phyloP scores from a whole-genome alignment of 2,113 vertebrate genomes.

The Psephotus haematonotus region DNA sequence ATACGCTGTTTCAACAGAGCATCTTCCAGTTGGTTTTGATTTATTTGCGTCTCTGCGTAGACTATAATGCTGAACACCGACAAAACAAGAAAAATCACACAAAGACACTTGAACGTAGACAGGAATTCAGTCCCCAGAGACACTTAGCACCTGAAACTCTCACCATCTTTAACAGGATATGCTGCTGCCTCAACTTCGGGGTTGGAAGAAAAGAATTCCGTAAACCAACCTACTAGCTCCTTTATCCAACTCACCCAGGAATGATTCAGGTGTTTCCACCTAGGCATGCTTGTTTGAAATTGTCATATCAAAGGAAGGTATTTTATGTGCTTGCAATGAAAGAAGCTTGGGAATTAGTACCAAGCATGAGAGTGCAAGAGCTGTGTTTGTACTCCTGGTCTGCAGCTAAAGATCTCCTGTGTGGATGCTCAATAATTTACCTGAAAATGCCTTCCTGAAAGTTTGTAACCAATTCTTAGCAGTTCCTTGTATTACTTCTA shows the following conservation, averaged over 20 bases:
- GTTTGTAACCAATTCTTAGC: not conserved
- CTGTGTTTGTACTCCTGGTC: not conserved
- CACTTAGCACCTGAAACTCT: not conserved
- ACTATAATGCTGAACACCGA: not conserved
- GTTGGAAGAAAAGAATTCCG: not conserved
- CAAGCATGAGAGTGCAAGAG: fast-evolving
- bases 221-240: not conserved
- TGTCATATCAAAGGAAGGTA: not conserved
- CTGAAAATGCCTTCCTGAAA: not conserved
- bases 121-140: not conserved
- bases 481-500: not conserved
- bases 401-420: not conserved
- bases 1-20: fast-evolving
- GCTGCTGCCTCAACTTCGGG: not conserved
- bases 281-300: not conserved
- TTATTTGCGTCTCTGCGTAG: not conserved
- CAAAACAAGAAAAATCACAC: fast-evolving
- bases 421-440: not conserved
- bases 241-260: not conserved
- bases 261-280: not conserved
- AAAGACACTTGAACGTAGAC: not conserved
- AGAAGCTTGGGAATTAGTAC: not conserved
- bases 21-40: fast-evolving
- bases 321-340: not conserved
- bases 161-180: not conserved